phyloP scores from a whole-genome alignment of 2,797 vertebrate genomes.

The Columba guinea region DNA sequence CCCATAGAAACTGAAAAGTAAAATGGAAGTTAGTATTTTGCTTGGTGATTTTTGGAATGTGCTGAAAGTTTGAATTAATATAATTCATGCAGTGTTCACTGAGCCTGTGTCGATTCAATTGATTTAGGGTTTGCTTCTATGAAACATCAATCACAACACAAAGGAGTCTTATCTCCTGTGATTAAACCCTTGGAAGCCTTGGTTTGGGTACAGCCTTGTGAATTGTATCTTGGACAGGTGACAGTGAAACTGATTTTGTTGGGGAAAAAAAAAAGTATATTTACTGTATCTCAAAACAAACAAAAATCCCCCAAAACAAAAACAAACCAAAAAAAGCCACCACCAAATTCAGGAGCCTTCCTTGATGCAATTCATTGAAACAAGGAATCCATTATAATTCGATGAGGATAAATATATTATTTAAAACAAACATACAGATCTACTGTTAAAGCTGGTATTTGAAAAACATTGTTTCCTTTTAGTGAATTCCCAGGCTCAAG shows the following conservation, averaged over 20 bases:
- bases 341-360: background rate
- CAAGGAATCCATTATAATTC: background rate
- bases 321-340: background rate
- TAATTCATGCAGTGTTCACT: background rate
- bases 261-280: background rate
- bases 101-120: background rate
- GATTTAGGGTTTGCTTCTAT: background rate
- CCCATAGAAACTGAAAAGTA: background rate
- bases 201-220: background rate
- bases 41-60: background rate
- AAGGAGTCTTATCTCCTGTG: background rate
- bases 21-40: background rate
- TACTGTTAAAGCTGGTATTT: fast-evolving
- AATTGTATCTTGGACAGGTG: background rate
- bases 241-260: background rate
- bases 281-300: background rate
- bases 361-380: background rate
- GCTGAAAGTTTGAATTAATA: background rate
- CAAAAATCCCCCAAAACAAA: background rate
- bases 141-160: background rate
- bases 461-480: background rate
- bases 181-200: background rate
- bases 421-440: background rate
- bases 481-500: too few relatives aligned
- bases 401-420: background rate